Percentiles rank a stretch among this genome's conserved stretches.
Conservation (phyloP, 2,113 vertebrate species). For the Malurus elegans region DNA sequence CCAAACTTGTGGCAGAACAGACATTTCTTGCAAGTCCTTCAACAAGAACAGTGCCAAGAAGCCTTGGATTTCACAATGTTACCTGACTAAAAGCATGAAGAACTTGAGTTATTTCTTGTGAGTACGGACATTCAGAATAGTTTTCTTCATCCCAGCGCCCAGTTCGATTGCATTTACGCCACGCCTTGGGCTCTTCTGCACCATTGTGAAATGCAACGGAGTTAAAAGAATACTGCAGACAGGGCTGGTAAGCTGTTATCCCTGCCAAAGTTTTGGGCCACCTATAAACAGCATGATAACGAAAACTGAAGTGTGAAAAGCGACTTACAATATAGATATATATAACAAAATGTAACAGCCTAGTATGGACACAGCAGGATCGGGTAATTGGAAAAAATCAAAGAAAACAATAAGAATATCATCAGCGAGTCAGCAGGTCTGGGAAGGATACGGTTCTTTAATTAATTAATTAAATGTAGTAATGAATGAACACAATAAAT, state of each 20-base stretch:
- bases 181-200: slow-evolving; percentile 78
- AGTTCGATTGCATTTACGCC: slow-evolving; percentile 82
- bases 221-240: slow-evolving; percentile 74
- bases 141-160: slow-evolving; percentile 87
- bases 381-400: not conserved
- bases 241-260: slow-evolving; percentile 81
- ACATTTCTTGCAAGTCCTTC: not conserved
- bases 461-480: not conserved
- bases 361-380: not conserved
- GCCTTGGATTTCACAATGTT: not conserved
- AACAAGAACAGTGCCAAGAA: not conserved
- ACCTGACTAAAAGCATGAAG: slow-evolving; percentile 90
- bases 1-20: not conserved
- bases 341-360: not conserved
- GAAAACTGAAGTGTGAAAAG: not conserved
- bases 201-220: slow-evolving; percentile 34
- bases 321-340: not conserved
- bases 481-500: not conserved
- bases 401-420: not conserved
- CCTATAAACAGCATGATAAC: slow-evolving; percentile 61
- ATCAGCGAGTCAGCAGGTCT: not conserved
- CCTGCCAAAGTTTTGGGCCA: slow-evolving; percentile 90
- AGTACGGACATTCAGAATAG: slow-evolving; percentile 86
- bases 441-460: not conserved
- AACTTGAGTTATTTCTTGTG: slow-evolving; percentile 82